These are phyloP conservation scores for Hesperophylax magnus DNA, from an alignment of 1,140 invertebrate species.

Conservation along the genomic window DNA sequence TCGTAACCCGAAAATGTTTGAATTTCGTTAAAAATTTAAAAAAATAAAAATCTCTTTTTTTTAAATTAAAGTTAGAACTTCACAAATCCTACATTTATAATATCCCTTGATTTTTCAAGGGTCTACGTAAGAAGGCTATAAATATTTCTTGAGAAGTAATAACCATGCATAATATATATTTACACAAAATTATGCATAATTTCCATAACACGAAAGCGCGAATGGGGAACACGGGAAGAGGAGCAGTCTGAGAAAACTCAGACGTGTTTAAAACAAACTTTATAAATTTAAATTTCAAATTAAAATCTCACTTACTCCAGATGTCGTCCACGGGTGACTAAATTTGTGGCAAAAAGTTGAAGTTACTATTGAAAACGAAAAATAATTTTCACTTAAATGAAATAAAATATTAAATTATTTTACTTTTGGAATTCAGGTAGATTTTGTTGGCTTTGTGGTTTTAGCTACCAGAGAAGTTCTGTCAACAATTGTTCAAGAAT, in stretches of 20 bases:
- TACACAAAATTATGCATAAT: too few relatives aligned
- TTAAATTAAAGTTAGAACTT: too few relatives aligned
- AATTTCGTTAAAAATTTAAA: too few relatives aligned
- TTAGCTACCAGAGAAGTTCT: neutral
- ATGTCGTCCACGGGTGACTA: neutral
- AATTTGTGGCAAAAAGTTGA: slow-evolving; percentile 17
- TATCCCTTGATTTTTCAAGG: too few relatives aligned
- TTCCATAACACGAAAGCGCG: too few relatives aligned
- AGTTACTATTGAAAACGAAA: neutral
- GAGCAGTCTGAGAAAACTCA: neutral
- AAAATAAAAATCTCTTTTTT: too few relatives aligned
- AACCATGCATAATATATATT: too few relatives aligned
- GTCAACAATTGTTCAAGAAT: too few relatives aligned
- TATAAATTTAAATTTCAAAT: slow-evolving; percentile 31
- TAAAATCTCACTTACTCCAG: slow-evolving; percentile 26
- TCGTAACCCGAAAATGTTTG: too few relatives aligned
- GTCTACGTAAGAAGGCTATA: too few relatives aligned
- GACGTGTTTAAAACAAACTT: slow-evolving; percentile 8
- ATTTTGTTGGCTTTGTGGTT: neutral
- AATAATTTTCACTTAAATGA: neutral
- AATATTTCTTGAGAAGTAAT: too few relatives aligned
- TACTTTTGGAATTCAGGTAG: neutral
- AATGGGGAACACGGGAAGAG: neutral
- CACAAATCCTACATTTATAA: too few relatives aligned
- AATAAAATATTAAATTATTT: neutral